phyloP scores from a whole-genome alignment of 2,888 invertebrate genomes.

The Listrodromus nycthemerus region DNA sequence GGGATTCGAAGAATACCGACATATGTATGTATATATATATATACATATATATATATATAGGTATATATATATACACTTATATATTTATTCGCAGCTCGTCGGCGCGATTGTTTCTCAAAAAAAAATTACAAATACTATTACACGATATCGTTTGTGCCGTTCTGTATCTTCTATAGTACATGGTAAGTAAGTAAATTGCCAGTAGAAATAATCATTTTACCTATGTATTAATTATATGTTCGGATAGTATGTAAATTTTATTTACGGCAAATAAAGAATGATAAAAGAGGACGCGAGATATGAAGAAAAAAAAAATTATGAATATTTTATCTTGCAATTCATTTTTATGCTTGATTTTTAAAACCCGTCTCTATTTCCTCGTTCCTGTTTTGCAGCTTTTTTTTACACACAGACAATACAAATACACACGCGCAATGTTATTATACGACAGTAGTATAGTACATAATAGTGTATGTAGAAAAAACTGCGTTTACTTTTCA shows the following conservation, averaged over 20 bases:
- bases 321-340: conserved; percentile 73
- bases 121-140: conserved; percentile 8
- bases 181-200: conserved; percentile 65
- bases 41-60: not conserved
- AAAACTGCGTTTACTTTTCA: conserved; percentile 55
- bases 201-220: conserved; percentile 73
- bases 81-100: conserved; percentile 3
- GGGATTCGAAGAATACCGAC: conserved; percentile 1
- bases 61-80: conserved; percentile 2
- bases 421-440: conserved; percentile 50
- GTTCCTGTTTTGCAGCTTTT: conserved; percentile 73
- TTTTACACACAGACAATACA: conserved; percentile 58
- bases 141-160: conserved; percentile 51
- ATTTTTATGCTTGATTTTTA: conserved; percentile 79
- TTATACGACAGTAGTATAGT: conserved; percentile 50
- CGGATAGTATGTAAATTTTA: conserved; percentile 79
- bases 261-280: conserved; percentile 78
- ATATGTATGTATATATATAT: conserved; percentile 1
- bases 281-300: conserved; percentile 57
- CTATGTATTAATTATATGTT: conserved; percentile 73
- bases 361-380: conserved; percentile 75
- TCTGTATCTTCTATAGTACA: conserved; percentile 58
- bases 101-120: conserved; percentile 24
- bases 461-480: conserved; percentile 55
- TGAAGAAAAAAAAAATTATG: conserved; percentile 58